phyloP scores from a whole-genome alignment of 2,888 invertebrate genomes.

The Sinodicranocentrus sp. region DNA sequence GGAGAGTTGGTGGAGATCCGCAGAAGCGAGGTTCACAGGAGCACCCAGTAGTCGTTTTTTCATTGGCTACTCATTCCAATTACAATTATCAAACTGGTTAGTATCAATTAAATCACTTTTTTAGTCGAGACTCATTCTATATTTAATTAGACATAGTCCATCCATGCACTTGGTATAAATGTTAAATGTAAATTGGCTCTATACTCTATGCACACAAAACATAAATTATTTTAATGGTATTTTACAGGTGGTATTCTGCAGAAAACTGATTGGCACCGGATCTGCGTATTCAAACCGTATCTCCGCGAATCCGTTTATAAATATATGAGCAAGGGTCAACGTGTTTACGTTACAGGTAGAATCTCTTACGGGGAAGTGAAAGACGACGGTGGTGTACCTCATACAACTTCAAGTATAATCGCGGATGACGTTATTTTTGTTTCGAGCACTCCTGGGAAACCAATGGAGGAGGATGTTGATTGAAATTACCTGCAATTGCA shows the following conservation, averaged over 20 bases:
- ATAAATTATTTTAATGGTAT: background rate
- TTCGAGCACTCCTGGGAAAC: constrained; percentile 78
- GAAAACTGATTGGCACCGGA: constrained; percentile 94
- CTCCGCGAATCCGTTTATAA: constrained; percentile 88
- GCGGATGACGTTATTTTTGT: constrained; percentile 94
- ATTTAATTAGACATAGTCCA: no score
- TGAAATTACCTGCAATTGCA: no score
- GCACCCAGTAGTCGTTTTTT: constrained; percentile 93
- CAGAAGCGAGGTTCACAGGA: constrained; percentile 89
- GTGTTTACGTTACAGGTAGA: constrained; percentile 89
- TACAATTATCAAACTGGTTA: constrained; percentile 83
- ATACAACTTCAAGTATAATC: constrained; percentile 87
- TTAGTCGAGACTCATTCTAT: no score
- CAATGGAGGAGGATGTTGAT: constrained; percentile 24
- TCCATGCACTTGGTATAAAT: no score
- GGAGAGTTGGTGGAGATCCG: constrained; percentile 93
- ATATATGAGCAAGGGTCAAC: constrained; percentile 91
- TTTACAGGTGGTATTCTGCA: constrained; percentile 87
- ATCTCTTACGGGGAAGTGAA: constrained; percentile 91
- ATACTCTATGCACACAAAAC: no score
- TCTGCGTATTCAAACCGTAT: constrained; percentile 91
- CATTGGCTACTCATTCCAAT: constrained; percentile 92
- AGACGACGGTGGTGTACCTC: constrained; percentile 86
- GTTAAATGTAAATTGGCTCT: no score
- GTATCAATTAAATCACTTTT: no score